Conservation (phyloP, 2,888 invertebrate species). For the Megalurothrips usitatus region DNA sequence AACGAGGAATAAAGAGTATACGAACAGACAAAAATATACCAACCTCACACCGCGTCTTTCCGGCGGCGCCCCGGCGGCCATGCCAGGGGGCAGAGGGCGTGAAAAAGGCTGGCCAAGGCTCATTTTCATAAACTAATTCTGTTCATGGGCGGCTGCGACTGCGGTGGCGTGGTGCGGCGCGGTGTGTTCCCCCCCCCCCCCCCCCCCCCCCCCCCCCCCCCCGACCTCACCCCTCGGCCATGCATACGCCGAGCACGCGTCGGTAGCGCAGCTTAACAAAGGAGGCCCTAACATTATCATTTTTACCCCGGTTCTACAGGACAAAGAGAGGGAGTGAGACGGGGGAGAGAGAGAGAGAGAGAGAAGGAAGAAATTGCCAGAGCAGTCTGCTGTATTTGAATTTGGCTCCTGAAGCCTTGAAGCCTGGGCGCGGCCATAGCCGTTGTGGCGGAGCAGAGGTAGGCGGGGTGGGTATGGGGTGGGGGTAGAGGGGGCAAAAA, state of each 20-base stretch:
- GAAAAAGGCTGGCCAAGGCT: background rate
- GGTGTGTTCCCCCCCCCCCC: too few relatives aligned
- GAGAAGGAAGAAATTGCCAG: slow-evolving; percentile 10
- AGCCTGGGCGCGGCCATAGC: background rate
- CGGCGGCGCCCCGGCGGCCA: background rate
- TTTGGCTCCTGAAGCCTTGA: background rate
- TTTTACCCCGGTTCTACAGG: background rate
- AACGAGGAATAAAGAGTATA: too few relatives aligned
- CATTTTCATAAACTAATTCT: background rate
- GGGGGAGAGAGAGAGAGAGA: too few relatives aligned
- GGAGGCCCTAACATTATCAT: slow-evolving; percentile 12
- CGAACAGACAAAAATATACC: too few relatives aligned
- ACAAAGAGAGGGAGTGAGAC: background rate
- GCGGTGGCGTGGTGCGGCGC: too few relatives aligned
- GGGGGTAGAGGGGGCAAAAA: slow-evolving; percentile 6
- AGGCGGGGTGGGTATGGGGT: too few relatives aligned
- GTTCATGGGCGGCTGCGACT: too few relatives aligned
- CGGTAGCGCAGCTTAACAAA: slow-evolving; percentile 6
- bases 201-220: too few relatives aligned
- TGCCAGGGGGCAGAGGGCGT: background rate
- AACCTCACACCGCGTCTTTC: too few relatives aligned
- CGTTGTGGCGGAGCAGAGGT: too few relatives aligned
- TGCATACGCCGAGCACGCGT: too few relatives aligned
- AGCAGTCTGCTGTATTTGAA: background rate
- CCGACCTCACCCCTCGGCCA: too few relatives aligned